A percentile compares a stretch with the other conserved stretches of the same genome.
These are phyloP conservation scores for Enteromius trimaculatus DNA, from an alignment of 2,797 vertebrate species.

Conservation along the genomic window DNA sequence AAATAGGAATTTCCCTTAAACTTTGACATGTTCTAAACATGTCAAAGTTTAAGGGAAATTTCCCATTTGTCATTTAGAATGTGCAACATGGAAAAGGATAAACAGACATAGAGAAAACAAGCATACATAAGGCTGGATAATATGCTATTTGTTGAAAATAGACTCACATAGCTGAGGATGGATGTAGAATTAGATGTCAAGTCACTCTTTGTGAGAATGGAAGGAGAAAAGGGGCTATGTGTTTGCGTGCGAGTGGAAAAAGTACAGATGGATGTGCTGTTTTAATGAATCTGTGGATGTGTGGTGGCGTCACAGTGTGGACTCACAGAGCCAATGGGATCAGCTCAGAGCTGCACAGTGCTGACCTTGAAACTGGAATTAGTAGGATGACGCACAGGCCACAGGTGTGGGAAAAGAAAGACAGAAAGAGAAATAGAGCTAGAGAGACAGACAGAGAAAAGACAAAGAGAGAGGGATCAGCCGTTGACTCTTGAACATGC, in stretches of 20 bases:
- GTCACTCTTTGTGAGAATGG: slow-evolving; percentile 19
- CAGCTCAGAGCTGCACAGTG: slow-evolving; percentile 52
- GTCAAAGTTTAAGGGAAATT: too few relatives aligned
- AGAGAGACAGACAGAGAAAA: slow-evolving; percentile 34
- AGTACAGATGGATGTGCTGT: slow-evolving; percentile 50
- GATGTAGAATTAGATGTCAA: slow-evolving; percentile 34
- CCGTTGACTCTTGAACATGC: slow-evolving; percentile 13
- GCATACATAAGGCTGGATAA: background rate
- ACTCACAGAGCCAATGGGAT: slow-evolving; percentile 61
- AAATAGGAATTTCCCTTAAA: slow-evolving; percentile 43
- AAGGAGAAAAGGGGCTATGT: slow-evolving; percentile 7
- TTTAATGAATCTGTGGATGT: slow-evolving; percentile 57
- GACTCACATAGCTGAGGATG: background rate
- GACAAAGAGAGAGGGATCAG: slow-evolving; percentile 60
- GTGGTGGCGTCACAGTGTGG: slow-evolving; percentile 58
- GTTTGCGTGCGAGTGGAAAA: slow-evolving; percentile 21
- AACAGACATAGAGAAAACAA: background rate
- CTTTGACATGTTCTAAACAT: slow-evolving; percentile 23
- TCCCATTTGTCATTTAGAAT: too few relatives aligned
- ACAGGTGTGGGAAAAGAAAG: slow-evolving; percentile 52
- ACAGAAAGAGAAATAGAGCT: slow-evolving; percentile 39
- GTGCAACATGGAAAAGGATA: too few relatives aligned
- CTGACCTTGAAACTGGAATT: slow-evolving; percentile 60
- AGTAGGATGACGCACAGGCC: slow-evolving; percentile 58
- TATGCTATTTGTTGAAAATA: slow-evolving; percentile 7